Percentiles rank a stretch among this genome's conserved stretches.
These are phyloP conservation scores for Brachirus orientalis DNA, from an alignment of 2,113 vertebrate genomes.

Conservation along the genomic window DNA sequence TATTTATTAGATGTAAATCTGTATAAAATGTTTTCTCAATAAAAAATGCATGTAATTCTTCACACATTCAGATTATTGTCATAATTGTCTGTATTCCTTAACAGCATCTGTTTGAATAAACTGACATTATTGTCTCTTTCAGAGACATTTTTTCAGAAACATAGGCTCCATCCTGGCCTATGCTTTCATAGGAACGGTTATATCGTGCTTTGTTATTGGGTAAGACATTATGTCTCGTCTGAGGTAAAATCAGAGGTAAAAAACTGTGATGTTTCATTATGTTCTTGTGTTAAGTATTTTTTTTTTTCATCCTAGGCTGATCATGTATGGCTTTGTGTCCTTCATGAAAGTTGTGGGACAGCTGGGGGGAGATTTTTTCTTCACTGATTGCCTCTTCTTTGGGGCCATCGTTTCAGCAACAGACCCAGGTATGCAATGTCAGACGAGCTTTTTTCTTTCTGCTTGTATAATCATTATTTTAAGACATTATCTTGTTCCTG, in stretches of 20 bases:
- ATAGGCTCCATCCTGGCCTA: slow-evolving; percentile 95
- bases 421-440: slow-evolving; percentile 87
- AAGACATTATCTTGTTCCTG: not conserved
- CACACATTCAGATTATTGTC: too few species aligned
- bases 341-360: slow-evolving; percentile 94
- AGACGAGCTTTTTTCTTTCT: too few species aligned
- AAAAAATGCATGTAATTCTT: too few species aligned
- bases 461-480: not conserved
- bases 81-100: too few species aligned
- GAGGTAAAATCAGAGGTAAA: not conserved
- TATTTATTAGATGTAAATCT: too few species aligned
- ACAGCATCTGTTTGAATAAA: not conserved
- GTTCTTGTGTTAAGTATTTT: not conserved
- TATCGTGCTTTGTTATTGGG: slow-evolving; percentile 95
- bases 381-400: slow-evolving; percentile 96
- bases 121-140: slow-evolving; percentile 40
- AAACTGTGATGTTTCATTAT: not conserved
- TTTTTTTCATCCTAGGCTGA: slow-evolving; percentile 79
- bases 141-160: slow-evolving; percentile 98
- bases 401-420: slow-evolving; percentile 97
- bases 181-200: slow-evolving; percentile 94
- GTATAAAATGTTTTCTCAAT: too few species aligned
- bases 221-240: slow-evolving; percentile 72
- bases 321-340: slow-evolving; percentile 91
- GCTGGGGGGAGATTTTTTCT: slow-evolving; percentile 92